Conservation (phyloP, 2,113 vertebrate genomes). For the Sapayoa aenigma region DNA sequence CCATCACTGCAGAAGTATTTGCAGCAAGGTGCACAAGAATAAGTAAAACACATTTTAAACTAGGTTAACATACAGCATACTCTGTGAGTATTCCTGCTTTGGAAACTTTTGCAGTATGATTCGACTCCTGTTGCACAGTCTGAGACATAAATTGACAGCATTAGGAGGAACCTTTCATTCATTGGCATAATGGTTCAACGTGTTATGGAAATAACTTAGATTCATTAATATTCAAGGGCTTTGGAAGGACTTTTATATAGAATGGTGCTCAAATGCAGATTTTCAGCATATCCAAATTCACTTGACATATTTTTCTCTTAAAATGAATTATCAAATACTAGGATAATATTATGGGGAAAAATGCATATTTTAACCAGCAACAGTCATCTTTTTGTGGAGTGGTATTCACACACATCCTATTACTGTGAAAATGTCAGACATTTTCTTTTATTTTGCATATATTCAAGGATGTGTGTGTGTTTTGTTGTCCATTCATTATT, state of each 20-base stretch:
- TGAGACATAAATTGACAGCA: constrained; percentile 36
- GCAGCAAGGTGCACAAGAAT: not conserved
- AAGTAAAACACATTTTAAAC: not conserved
- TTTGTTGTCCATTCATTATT: not conserved
- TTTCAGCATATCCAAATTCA: constrained; percentile 25
- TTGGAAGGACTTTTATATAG: constrained; percentile 42
- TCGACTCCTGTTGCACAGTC: constrained; percentile 4
- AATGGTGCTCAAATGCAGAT: constrained; percentile 40
- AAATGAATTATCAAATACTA: constrained; percentile 27
- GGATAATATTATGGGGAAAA: not conserved
- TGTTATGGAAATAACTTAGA: constrained; percentile 35
- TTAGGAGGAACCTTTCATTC: constrained; percentile 36
- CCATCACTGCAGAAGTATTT: not conserved
- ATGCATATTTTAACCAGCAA: constrained; percentile 3
- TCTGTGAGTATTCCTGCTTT: not conserved
- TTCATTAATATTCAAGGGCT: constrained; percentile 55
- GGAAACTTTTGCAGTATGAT: constrained; percentile 21
- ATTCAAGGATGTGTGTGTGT: not conserved
- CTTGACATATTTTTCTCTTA: constrained; percentile 47
- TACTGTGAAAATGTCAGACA: not conserved
- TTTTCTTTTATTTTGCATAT: constrained; percentile 26
- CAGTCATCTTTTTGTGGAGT: not conserved
- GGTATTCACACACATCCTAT: not conserved
- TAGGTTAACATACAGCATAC: not conserved
- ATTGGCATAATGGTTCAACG: not conserved